Base-by-base conservation (phyloP, 2,888 invertebrate species). In the Drosophila cognata region DNA sequence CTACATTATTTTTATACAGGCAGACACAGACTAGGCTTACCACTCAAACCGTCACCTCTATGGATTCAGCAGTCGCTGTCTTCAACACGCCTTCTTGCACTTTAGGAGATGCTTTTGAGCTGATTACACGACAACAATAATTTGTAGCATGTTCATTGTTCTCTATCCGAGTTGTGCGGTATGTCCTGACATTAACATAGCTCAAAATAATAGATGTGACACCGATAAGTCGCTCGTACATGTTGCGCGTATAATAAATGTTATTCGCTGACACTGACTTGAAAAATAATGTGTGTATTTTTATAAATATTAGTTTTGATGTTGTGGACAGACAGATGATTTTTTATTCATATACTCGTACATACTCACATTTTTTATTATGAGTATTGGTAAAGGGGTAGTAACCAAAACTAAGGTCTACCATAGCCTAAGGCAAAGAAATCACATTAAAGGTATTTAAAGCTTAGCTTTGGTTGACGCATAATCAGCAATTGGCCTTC, bases 41-140 rank as follows among this genome's bases (percentile, higher is more conserved):
- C 60, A 60, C 57, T 68, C 56, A 71, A 61, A 36, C 57, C 56
- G 64, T 29, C 46, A 57, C 50, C 36, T 59, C 60, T 59, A 63
- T 43, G 55, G 55, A 41, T 43, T 16, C 35, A 28, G 36, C 63
- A 51, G 55, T 21, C 10, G 63, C 48, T 56, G 58, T 68, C 46
- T 58, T 35, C 53, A 61, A 57, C 48, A 63, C 71, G 56, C 71
- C 82, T 86, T 71, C 63, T 75, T 66, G 71, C 74, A 72, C 62
- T 79, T 77, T 75, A 59, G 60, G 71, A 77, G 90, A 88, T 89
- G 67, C 63, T 43, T 75, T 76, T 71, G 56, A 57, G 55, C 71
- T 79, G 88, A 91, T 91, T 89, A 71, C 66, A 70, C 53, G 69
- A 58, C 64, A 76, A 81, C 79, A 74, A 88, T 85, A 81, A 74